phyloP scores from a whole-genome alignment of 2,113 vertebrate genomes.

The Trematomus loennbergii region DNA sequence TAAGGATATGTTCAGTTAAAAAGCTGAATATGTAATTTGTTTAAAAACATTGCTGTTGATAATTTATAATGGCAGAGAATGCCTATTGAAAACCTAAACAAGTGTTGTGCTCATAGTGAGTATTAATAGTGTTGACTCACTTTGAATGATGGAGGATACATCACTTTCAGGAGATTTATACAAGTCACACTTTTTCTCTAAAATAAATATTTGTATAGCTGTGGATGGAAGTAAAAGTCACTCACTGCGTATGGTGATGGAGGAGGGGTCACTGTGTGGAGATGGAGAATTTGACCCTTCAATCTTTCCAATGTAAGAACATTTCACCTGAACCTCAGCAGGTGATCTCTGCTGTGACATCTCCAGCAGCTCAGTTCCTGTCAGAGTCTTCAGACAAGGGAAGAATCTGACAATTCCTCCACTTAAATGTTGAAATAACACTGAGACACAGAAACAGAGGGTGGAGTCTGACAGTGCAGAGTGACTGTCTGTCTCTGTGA shows the following conservation, averaged over 20 bases:
- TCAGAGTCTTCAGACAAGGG: not conserved
- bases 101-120: not conserved
- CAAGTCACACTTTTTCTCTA: no score
- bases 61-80: no score
- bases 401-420: not conserved
- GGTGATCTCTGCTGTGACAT: not conserved
- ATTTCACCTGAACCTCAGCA: not conserved
- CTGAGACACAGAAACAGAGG: not conserved
- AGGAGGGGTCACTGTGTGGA: no score
- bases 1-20: not conserved
- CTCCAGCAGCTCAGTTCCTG: not conserved
- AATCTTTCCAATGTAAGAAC: no score
- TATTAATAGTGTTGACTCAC: constrained; percentile 14
- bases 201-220: no score
- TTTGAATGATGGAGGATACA: not conserved
- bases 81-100: no score
- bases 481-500: no score
- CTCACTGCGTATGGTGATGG: no score
- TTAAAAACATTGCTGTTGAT: not conserved
- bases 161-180: constrained; percentile 29
- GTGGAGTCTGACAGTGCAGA: constrained; percentile 34
- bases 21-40: not conserved
- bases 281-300: no score
- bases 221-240: not conserved
- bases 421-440: not conserved